These are phyloP conservation scores for Hippocampus zosterae DNA, from an alignment of 2,113 vertebrate species.

Conservation along the genomic window DNA sequence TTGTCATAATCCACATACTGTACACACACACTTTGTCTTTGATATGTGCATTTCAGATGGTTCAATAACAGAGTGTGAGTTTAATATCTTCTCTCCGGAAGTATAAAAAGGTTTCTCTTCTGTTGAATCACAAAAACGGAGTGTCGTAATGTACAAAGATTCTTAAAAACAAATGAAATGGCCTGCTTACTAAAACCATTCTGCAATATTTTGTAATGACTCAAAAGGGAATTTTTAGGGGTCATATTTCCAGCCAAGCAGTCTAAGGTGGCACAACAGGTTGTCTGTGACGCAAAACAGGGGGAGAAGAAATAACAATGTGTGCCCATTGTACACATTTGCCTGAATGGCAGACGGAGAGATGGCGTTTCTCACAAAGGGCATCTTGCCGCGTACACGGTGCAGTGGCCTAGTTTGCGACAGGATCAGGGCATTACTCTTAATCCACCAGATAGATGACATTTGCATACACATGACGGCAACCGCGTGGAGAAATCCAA, in stretches of 20 bases:
- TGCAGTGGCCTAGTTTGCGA: slow-evolving; percentile 65
- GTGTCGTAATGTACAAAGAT: slow-evolving; percentile 31
- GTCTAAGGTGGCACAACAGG: slow-evolving; percentile 20
- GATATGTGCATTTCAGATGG: not conserved
- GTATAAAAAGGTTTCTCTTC: not conserved
- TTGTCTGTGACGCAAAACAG: slow-evolving; percentile 33
- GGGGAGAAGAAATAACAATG: slow-evolving; percentile 38
- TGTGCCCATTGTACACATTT: slow-evolving; percentile 24
- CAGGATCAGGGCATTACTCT: slow-evolving; percentile 69
- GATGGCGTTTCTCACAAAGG: slow-evolving; percentile 29
- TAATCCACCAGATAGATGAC: slow-evolving; percentile 69
- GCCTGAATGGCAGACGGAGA: slow-evolving; percentile 28
- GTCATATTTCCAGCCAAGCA: slow-evolving; percentile 26
- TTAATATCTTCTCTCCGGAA: not conserved
- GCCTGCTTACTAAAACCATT: slow-evolving; percentile 26
- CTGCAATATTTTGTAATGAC: slow-evolving; percentile 21
- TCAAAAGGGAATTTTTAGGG: slow-evolving; percentile 17
- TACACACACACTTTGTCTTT: not conserved
- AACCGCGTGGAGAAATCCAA: slow-evolving; percentile 27
- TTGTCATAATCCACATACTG: not conserved
- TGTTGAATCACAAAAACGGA: slow-evolving; percentile 8
- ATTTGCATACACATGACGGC: slow-evolving; percentile 44
- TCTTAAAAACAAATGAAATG: slow-evolving; percentile 30
- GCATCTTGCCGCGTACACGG: slow-evolving; percentile 37
- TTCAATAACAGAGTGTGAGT: not conserved